Base-by-base conservation (phyloP, 2,888 invertebrate genomes). In the Melanargia galathea region DNA sequence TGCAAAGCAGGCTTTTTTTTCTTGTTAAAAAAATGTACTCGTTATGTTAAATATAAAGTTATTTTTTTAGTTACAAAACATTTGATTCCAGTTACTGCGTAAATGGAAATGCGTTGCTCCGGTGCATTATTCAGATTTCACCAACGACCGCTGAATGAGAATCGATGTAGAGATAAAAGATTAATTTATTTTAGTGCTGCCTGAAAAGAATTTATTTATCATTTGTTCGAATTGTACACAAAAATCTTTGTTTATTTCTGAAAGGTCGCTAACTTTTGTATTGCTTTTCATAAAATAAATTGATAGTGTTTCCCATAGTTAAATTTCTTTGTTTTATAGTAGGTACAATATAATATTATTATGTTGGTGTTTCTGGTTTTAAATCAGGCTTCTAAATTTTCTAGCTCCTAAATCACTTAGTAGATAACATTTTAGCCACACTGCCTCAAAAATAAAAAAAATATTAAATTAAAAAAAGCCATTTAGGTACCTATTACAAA, bases 101-200 rank as follows among this genome's bases (percentile, higher is more conserved):
- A 80, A 80, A 85, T 83, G 79, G 74, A 79, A 77, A 81, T 77
- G 72, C 73, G 71, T n/a, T 70, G 70, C 65, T 70, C 71, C 71
- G 73, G 58, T 51, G 56, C 51, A 60, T 68, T 72, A 73, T 76
- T 73, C 75, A 75, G 78, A 78, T 82, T 78, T 70, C 70, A 76
- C 68, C 74, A 55, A 75, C 70, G 68, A 68, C 65, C 72, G 73
- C 72, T 75, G 76, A 80, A 78, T 75, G 72, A 73, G 70, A 70
- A 69, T 78, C 75, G 79, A 82, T 83, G 76, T 71, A 60, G 62
- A 67, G 77, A 82, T 77, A 80, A 74, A 73, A 77, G 75, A 78
- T 79, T 81, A 81, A 81, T 82, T 80, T 81, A 78, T 78, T 75
- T 76, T 79, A 83, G 82, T 82, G 80, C 63, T 69, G 66, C 63